Evolutionary conservation across 2,797 vertebrate species (phyloP).

Genomic region (Sebastes itinus): DNA sequence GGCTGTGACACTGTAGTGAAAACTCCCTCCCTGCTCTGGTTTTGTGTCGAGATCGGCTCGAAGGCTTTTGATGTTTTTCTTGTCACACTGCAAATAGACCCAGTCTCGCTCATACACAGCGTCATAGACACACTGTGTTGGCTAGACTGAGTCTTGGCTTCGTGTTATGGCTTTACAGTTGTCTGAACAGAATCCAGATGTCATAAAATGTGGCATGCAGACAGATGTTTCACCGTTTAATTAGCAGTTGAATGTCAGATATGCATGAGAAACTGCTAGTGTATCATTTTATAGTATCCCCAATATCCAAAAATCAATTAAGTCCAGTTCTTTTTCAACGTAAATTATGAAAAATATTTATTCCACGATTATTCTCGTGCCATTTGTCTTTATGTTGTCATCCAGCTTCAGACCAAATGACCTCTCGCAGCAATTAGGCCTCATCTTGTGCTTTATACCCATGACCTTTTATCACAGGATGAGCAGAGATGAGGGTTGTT

Average conservation of each 20-base stretch:
- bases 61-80: constrained; percentile 74
- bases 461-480: constrained; percentile 77
- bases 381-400: constrained; percentile 10
- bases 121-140: constrained; percentile 7
- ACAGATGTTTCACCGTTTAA: neutral
- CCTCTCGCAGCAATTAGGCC: constrained; percentile 12
- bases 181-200: constrained; percentile 18
- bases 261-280: neutral
- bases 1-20: constrained; percentile 72
- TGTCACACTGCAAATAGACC: constrained; percentile 42
- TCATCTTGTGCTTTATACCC: constrained; percentile 46
- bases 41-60: constrained; percentile 59
- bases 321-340: neutral
- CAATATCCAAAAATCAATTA: neutral
- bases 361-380: neutral
- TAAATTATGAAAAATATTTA: neutral
- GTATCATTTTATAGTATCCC: neutral
- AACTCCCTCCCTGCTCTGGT: constrained; percentile 64
- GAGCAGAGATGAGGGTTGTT: constrained; percentile 61
- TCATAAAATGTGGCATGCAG: neutral
- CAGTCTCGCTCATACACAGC: constrained; percentile 22
- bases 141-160: constrained; percentile 34
- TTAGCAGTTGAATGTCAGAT: neutral
- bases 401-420: constrained; percentile 2
- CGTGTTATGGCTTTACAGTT: neutral